These are phyloP conservation scores for Paedocypris sp. DNA, from an alignment of 2,113 vertebrate genomes.

Conservation along the genomic window DNA sequence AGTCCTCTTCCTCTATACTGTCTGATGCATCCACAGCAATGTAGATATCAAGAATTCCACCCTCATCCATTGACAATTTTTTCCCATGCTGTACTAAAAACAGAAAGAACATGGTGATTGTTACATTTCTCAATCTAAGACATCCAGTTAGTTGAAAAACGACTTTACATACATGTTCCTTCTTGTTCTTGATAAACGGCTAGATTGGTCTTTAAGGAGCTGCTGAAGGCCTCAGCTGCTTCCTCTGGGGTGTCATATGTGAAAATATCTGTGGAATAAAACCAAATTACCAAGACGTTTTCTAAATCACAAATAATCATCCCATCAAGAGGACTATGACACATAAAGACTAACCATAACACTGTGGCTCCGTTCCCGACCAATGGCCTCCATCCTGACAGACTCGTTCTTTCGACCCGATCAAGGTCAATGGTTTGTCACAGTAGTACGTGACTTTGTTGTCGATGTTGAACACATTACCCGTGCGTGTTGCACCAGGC, in stretches of 20 bases:
- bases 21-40: conserved; percentile 61
- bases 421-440: conserved; percentile 38
- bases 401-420: conserved; percentile 50
- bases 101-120: background rate
- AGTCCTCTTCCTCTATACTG: conserved; percentile 30
- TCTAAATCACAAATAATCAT: too few species aligned
- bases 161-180: conserved; percentile 31
- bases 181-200: conserved; percentile 7
- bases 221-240: conserved; percentile 47
- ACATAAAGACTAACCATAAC: conserved; percentile 58
- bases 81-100: conserved; percentile 42
- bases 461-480: conserved; percentile 46
- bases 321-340: too few species aligned
- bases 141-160: background rate
- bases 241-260: conserved; percentile 58
- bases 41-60: conserved; percentile 57
- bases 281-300: too few species aligned
- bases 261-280: conserved; percentile 45
- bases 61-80: conserved; percentile 37
- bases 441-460: conserved; percentile 55
- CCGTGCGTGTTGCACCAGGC: conserved; percentile 45
- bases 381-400: conserved; percentile 53
- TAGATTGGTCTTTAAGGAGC: conserved; percentile 44
- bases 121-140: background rate
- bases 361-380: conserved; percentile 56